Evolutionary conservation across 2,113 vertebrate genomes (phyloP), one percentile per base, ranked within the genome.

Genomic region (Mus pahari): DNA sequence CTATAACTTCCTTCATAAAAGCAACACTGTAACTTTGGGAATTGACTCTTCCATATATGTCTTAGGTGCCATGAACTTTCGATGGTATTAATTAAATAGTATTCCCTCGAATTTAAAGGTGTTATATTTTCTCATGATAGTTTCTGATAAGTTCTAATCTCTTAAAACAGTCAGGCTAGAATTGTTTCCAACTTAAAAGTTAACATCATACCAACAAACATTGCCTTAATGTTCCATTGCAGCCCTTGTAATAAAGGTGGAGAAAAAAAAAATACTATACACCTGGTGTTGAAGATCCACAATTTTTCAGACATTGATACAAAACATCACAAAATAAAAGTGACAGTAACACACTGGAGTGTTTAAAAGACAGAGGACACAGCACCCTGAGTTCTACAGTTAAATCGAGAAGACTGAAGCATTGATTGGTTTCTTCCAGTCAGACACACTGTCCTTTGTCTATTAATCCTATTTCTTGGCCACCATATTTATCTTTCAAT

Each of bases 51-150:
- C 82, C 45, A 86, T 33, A 79, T 83, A 89, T 24, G 19, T 86
- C 91, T 95, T 78, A 75, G 82, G 48, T 86, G 24, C 84, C 96
- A 58, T 70, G 31, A 97, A 87, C 64, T 86, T 70, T 31, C 50
- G 71, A 95, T 4, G 81, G 83, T 74, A 91, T 93, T 89, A 93
- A 93, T 84, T 84, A 92, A 92, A 83, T 95, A 95, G 62, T 55
- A 95, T 53, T 74, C 26, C 42, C 73, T 96, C 90, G 55, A 10
- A 39, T 94, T 91, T 82, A 83, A 66, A 86, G 84, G 73, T 48
- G 74, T 71, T 82, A 31, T 64, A 73, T 83, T 91, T 33, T 81
- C 83, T 86, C 48, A 68, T 75, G 33, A 90, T 53, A 60, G 10
- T 89, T 89, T 86, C 86, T 78, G 75, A 70, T 93, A 82, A 90